Percentiles rank a stretch among this genome's conserved stretches.
These are phyloP conservation scores for Sclerodermus sp. DNA, from an alignment of 2,888 invertebrate species.

Conservation along the genomic window DNA sequence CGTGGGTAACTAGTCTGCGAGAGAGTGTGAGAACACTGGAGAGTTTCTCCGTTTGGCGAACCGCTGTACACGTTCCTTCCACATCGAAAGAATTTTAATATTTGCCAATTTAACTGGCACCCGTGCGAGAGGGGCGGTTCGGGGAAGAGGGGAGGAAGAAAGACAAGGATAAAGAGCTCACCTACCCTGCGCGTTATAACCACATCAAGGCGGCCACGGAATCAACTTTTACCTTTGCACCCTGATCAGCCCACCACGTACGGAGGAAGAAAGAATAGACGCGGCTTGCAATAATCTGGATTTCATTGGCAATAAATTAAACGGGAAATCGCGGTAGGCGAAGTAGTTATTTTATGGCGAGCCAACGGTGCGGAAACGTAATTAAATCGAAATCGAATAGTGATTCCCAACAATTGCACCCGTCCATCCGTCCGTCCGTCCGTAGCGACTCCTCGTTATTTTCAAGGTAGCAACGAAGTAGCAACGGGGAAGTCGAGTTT, in stretches of 20 bases:
- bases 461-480: no score
- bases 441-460: no score
- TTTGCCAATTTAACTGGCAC: conserved; percentile 44
- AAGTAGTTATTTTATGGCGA: no score
- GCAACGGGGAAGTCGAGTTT: no score
- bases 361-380: conserved; percentile 7
- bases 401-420: no score
- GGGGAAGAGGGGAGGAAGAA: neutral
- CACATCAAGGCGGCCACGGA: conserved; percentile 43
- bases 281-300: neutral
- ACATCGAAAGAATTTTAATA: conserved; percentile 51
- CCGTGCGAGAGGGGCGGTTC: conserved; percentile 34
- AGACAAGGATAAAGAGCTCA: neutral
- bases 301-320: neutral
- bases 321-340: no score
- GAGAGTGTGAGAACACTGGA: conserved; percentile 20
- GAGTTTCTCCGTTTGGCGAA: conserved; percentile 39
- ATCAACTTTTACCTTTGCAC: conserved; percentile 37
- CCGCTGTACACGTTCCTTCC: conserved; percentile 38
- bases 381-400: conserved; percentile 2
- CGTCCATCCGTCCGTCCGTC: no score
- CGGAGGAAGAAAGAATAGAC: neutral
- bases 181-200: conserved; percentile 27
- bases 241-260: conserved; percentile 23
- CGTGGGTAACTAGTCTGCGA: conserved; percentile 27